A percentile compares a stretch with the other conserved stretches of the same genome.
Evolutionary conservation across 2,888 invertebrate species (phyloP).

Genomic region (Tipula unca): DNA sequence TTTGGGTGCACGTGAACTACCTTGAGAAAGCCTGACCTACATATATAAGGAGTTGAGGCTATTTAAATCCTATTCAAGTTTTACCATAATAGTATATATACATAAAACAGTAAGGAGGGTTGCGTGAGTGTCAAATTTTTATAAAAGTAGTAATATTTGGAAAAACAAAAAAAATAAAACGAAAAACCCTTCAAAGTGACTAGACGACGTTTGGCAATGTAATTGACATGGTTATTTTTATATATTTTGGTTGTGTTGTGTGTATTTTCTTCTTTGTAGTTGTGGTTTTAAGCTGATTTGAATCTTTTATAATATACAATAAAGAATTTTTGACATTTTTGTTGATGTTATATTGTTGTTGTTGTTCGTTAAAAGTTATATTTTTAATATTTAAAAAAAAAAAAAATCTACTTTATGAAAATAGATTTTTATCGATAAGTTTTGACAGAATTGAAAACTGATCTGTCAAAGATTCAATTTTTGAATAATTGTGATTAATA

Average conservation of each 20-base stretch:
- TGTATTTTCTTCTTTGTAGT: background rate
- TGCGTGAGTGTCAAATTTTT: background rate
- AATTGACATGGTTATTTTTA: slow-evolving; percentile 17
- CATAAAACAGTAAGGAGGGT: background rate
- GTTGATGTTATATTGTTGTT: background rate
- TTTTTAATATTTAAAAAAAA: background rate
- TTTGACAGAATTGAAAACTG: background rate
- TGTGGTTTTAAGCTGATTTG: background rate
- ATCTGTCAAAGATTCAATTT: background rate
- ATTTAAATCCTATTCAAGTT: background rate
- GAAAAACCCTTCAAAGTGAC: slow-evolving; percentile 16
- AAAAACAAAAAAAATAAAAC: background rate
- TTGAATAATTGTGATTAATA: slow-evolving; percentile 14
- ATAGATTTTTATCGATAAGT: background rate
- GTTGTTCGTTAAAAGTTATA: background rate
- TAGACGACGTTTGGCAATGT: slow-evolving; percentile 18
- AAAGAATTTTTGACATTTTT: background rate
- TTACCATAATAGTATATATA: background rate
- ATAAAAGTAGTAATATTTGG: background rate
- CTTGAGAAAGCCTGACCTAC: background rate
- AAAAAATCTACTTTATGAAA: background rate
- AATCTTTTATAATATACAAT: background rate
- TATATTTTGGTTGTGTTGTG: background rate
- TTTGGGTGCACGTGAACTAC: background rate
- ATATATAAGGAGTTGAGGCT: background rate